A percentile compares a stretch with the other conserved stretches of the same genome.
phyloP scores from a whole-genome alignment of 2,888 invertebrate genomes.

The Ramazzottius varieornatus region DNA sequence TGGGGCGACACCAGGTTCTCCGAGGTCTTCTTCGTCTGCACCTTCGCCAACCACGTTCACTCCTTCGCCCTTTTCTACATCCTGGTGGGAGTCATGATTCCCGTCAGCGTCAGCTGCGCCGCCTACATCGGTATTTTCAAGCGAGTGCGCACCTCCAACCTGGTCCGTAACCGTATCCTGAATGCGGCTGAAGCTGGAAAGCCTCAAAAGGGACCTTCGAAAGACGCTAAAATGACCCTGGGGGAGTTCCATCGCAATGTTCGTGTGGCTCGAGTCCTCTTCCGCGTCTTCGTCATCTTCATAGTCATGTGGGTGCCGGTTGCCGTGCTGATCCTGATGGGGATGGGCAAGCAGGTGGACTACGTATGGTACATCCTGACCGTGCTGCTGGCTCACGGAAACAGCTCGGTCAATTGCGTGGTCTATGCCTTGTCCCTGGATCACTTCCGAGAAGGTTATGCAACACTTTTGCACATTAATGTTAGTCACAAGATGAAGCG shows the following conservation, averaged over 20 bases:
- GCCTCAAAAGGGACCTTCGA: no score
- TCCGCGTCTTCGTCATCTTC: slow-evolving; percentile 13
- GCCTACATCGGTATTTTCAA: slow-evolving; percentile 11
- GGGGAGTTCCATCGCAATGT: slow-evolving; percentile 9
- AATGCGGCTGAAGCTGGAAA: no score
- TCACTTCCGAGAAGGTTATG: slow-evolving; percentile 10
- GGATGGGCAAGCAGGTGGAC: slow-evolving; percentile 9
- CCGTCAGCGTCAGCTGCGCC: slow-evolving; percentile 11
- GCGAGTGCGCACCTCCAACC: slow-evolving; percentile 8
- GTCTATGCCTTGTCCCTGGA: slow-evolving; percentile 12
- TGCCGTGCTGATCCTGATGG: slow-evolving; percentile 11
- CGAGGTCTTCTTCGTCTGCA: slow-evolving; percentile 13
- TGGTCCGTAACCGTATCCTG: neutral
- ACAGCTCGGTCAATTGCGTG: slow-evolving; percentile 13
- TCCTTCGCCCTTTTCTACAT: slow-evolving; percentile 13
- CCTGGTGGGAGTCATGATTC: slow-evolving; percentile 10
- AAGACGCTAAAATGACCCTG: neutral
- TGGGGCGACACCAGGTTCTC: slow-evolving; percentile 14
- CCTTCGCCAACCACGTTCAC: slow-evolving; percentile 12
- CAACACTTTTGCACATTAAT: no score
- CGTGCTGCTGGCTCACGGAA: slow-evolving; percentile 13
- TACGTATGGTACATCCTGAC: slow-evolving; percentile 10
- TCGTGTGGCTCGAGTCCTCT: slow-evolving; percentile 12
- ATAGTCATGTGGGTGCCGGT: slow-evolving; percentile 13
- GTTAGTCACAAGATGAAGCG: no score